Base-by-base conservation (phyloP, 2,888 invertebrate species). In the Apomyelois bistriatella region DNA sequence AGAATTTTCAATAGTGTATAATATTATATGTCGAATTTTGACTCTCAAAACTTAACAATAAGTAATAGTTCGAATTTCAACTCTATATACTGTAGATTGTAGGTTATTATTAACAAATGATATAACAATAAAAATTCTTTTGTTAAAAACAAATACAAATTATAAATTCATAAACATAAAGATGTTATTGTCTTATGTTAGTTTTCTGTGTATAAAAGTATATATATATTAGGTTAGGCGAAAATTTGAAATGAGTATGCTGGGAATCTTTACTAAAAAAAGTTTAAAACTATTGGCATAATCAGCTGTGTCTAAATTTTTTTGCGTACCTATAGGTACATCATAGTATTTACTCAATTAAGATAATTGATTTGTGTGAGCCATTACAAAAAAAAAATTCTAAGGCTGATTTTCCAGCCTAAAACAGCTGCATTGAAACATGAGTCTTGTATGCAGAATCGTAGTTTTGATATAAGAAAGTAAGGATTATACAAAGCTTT, bases 261-360 rank as follows among this genome's bases (percentile, higher is more conserved):
- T 5, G 5, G 22, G n/a, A n/a, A n/a, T n/a, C n/a, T n/a, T n/a
- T n/a, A n/a, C n/a, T n/a, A n/a, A n/a, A n/a, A n/a, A n/a, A n/a
- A 22, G n/a, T 48, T 17, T 5, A 48, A 32, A 8, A 32, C 5
- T 6, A 9, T 10, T 32, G 22, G 22, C 10, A 36, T n/a, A 40
- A 50, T 15, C 15, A 62, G n/a, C 28, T 62, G 60, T 65, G 57
- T 64, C 55, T 56, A 54, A 61, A 65, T 66, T 76, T 56, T 55
- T 79, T 77, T 78, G 74, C 76, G 75, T 79, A 78, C 76, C 76
- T 79, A 77, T n/a, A n/a, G n/a, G 66, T 69, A 66, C 65, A 22
- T 22, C 2, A 22, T 22, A 22, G 5, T 22, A 22, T n/a, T 48
- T 43, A 57, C 35, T 57, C 52, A 36, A 35, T 53, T 54, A 38